phyloP scores from a whole-genome alignment of 2,888 invertebrate species.

The Protonemura montana region DNA sequence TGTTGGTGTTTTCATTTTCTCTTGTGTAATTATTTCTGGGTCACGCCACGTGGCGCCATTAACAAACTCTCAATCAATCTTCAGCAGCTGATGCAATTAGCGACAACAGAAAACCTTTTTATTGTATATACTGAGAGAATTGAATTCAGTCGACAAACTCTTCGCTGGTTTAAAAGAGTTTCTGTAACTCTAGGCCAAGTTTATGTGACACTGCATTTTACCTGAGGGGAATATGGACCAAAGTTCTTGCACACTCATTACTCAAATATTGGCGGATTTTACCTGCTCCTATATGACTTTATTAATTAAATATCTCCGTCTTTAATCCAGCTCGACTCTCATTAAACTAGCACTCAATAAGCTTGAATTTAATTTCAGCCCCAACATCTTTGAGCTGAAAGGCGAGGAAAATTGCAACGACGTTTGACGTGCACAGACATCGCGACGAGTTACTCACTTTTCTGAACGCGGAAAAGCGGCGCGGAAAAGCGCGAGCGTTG shows the following conservation, averaged over 20 bases:
- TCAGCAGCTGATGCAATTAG: neutral
- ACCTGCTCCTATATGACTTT: neutral
- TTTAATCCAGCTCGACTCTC: neutral
- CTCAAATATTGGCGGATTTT: neutral
- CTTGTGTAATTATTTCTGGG: too few relatives aligned
- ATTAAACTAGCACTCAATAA: neutral
- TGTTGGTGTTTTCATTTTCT: too few relatives aligned
- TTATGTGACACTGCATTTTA: too few relatives aligned
- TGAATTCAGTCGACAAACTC: too few relatives aligned
- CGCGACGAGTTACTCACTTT: neutral
- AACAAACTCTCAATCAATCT: neutral
- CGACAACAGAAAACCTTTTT: neutral
- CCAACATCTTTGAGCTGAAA: neutral
- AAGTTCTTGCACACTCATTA: too few relatives aligned
- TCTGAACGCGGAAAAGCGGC: neutral
- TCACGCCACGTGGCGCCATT: too few relatives aligned
- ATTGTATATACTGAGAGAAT: neutral
- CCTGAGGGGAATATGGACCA: too few relatives aligned
- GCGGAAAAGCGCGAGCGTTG: neutral
- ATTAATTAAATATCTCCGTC: constrained; percentile 5
- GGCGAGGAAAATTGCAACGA: neutral
- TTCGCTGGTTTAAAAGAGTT: too few relatives aligned
- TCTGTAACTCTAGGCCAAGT: too few relatives aligned
- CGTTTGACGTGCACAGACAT: neutral
- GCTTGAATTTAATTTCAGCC: neutral